These are phyloP conservation scores for Mimachlamys varia DNA, from an alignment of 2,888 invertebrate genomes.

Conservation along the genomic window DNA sequence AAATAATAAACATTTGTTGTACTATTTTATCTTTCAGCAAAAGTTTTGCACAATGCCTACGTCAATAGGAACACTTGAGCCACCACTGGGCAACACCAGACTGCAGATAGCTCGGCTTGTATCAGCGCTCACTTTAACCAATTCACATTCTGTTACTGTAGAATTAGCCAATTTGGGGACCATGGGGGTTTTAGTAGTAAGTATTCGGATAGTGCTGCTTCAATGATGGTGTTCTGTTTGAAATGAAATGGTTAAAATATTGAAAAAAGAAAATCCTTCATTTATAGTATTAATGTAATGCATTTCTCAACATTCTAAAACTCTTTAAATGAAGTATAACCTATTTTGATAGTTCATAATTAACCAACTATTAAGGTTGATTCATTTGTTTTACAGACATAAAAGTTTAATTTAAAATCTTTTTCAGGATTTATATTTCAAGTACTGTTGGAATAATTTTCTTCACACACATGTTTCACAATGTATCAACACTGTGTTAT, in stretches of 20 bases:
- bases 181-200: conserved; percentile 84
- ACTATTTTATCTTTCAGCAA: conserved; percentile 76
- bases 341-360: too few species aligned
- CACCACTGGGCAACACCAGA: conserved; percentile 91
- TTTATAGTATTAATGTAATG: too few species aligned
- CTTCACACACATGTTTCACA: conserved; percentile 94
- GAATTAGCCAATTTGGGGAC: conserved; percentile 85
- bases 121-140: conserved; percentile 88
- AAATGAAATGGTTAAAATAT: too few species aligned
- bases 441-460: conserved; percentile 96
- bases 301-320: too few species aligned
- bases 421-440: conserved; percentile 93
- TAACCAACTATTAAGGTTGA: background rate
- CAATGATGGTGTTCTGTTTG: too few species aligned
- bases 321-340: too few species aligned
- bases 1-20: too few species aligned
- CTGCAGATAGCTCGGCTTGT: conserved; percentile 91
- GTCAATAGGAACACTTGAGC: conserved; percentile 88
- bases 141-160: conserved; percentile 88
- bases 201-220: conserved; percentile 56
- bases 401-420: conserved; percentile 1
- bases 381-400: background rate
- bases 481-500: conserved; percentile 89
- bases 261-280: too few species aligned
- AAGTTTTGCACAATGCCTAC: conserved; percentile 85